Conservation (phyloP, 2,113 vertebrate genomes). For the Platysternon megacephalum region DNA sequence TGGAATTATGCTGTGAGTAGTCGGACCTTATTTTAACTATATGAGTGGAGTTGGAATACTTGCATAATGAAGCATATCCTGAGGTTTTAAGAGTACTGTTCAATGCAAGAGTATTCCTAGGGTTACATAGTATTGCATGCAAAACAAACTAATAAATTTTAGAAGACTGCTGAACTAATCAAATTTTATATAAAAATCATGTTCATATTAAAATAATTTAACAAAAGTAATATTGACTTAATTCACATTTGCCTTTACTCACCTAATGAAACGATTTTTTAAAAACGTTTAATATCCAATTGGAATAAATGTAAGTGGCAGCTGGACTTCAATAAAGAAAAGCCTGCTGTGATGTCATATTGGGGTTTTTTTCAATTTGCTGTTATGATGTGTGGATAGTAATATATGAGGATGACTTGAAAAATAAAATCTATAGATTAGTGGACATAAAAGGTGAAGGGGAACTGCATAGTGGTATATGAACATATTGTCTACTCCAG, state of each 20-base stretch:
- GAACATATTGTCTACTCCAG: background rate
- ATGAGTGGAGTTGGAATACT: conserved; percentile 8
- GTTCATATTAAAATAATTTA: background rate
- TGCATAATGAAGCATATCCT: conserved; percentile 26
- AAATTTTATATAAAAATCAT: background rate
- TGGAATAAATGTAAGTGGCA: background rate
- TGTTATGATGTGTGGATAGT: background rate
- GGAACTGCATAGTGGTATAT: background rate
- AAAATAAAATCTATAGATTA: background rate
- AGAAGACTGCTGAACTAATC: background rate
- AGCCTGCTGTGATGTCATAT: background rate
- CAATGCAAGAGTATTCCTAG: conserved; percentile 54
- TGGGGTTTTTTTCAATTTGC: background rate
- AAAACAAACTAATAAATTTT: background rate
- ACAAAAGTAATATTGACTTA: conserved; percentile 23
- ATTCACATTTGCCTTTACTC: conserved; percentile 17
- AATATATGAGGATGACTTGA: background rate
- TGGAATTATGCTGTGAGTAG: conserved; percentile 29
- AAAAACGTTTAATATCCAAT: background rate
- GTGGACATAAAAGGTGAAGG: conserved; percentile 9
- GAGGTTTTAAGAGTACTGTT: conserved; percentile 58
- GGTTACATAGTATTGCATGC: conserved; percentile 30
- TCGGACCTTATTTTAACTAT: conserved; percentile 40
- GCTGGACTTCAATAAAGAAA: background rate
- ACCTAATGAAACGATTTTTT: background rate